A percentile compares a stretch with the other conserved stretches of the same genome.
phyloP scores from a whole-genome alignment of 37 sponge, comb jelly and placozoan genomes.

The Geodia barretti region DNA sequence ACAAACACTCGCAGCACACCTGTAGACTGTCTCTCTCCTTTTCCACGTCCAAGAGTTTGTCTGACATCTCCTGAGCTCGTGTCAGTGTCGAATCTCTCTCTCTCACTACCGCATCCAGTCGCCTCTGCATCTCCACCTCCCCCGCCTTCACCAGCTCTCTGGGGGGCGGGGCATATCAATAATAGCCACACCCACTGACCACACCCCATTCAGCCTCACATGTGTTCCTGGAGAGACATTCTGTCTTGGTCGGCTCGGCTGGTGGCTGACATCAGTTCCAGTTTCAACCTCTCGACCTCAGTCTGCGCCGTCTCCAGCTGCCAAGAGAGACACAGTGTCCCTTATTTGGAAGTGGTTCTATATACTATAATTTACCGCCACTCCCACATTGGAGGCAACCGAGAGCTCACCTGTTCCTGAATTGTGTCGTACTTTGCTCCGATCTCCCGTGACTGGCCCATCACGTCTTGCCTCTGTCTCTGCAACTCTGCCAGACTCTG shows the following conservation, averaged over 20 bases:
- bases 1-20: conserved; percentile 25
- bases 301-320: conserved; percentile 16
- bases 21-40: conserved; percentile 39
- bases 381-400: no score
- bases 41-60: conserved; percentile 17
- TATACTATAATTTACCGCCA: no score
- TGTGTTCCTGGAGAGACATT: conserved; percentile 15
- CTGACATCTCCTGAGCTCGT: conserved; percentile 45
- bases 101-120: background rate
- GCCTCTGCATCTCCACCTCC: background rate
- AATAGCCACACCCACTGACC: background rate
- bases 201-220: conserved; percentile 14
- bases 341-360: no score
- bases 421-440: conserved; percentile 7
- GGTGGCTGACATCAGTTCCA: background rate
- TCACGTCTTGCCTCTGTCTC: conserved; percentile 18
- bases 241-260: conserved; percentile 35
- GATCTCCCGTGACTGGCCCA: conserved; percentile 19
- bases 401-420: conserved; percentile 15
- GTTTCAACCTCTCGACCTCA: conserved; percentile 21
- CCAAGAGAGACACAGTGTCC: no score
- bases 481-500: conserved; percentile 7
- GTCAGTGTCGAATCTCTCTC: conserved; percentile 50
- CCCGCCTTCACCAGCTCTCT: conserved; percentile 38
- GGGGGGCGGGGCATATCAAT: background rate